phyloP scores from a whole-genome alignment of 2,797 vertebrate species.

The Gallinago stenura region DNA sequence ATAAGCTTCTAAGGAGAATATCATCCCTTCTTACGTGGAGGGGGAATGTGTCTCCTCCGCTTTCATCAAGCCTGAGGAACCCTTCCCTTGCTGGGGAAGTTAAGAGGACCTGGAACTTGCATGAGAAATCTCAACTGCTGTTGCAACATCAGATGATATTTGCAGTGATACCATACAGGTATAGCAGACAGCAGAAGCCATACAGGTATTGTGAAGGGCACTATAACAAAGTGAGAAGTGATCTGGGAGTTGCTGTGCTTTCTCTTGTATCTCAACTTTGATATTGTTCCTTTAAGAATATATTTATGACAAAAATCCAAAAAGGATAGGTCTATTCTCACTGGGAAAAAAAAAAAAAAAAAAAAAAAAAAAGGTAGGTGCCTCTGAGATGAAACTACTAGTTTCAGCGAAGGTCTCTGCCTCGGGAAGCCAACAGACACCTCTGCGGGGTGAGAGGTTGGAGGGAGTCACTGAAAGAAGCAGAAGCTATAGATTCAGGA shows the following conservation, averaged over 20 bases:
- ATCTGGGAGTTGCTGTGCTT: not conserved
- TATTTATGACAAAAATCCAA: not conserved
- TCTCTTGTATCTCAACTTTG: not conserved
- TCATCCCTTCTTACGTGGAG: not conserved
- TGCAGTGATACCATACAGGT: not conserved
- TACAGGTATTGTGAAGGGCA: not conserved
- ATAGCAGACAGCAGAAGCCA: not conserved
- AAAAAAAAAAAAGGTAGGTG: not conserved
- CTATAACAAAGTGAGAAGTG: not conserved
- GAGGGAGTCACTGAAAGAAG: not conserved
- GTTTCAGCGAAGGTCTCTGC: not conserved
- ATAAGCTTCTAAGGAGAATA: slow-evolving; percentile 2
- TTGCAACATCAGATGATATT: not conserved
- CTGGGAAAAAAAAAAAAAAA: not conserved
- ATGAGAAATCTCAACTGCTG: not conserved
- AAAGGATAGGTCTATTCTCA: not conserved
- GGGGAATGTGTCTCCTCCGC: not conserved
- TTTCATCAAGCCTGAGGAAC: not conserved
- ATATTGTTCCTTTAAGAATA: not conserved
- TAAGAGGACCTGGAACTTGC: not conserved
- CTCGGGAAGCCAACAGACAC: not conserved
- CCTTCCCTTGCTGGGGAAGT: not conserved
- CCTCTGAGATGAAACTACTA: not conserved
- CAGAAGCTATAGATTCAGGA: not conserved
- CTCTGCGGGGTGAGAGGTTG: not conserved